These are phyloP conservation scores for Onthophagus taurus DNA, from an alignment of 1,140 invertebrate species.

Conservation along the genomic window DNA sequence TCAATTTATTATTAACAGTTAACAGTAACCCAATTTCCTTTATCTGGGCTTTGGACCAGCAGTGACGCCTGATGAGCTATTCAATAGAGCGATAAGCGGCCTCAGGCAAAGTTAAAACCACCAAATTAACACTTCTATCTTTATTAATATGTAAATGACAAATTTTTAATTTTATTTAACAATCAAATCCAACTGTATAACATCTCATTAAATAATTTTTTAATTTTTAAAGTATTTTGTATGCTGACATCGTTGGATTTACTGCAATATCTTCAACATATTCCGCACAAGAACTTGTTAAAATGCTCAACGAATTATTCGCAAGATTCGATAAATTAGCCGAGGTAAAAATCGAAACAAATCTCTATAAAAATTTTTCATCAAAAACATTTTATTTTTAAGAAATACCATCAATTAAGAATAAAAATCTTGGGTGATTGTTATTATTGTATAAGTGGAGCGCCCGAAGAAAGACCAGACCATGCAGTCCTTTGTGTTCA, in stretches of 20 bases:
- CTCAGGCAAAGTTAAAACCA: too few relatives aligned
- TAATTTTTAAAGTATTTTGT: constrained; percentile 59
- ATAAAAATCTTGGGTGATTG: constrained; percentile 95
- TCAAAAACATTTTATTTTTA: constrained; percentile 29
- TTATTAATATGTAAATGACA: too few relatives aligned
- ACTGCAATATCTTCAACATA: constrained; percentile 92
- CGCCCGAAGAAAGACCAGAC: constrained; percentile 76
- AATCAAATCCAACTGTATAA: too few relatives aligned
- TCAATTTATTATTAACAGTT: too few relatives aligned
- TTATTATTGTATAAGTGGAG: constrained; percentile 92
- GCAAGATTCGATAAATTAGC: constrained; percentile 86
- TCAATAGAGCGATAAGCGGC: too few relatives aligned
- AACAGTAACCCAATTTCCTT: too few relatives aligned
- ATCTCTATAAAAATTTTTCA: too few relatives aligned
- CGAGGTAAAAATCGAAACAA: too few relatives aligned
- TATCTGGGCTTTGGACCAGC: too few relatives aligned
- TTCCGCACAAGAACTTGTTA: constrained; percentile 85
- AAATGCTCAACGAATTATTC: constrained; percentile 89
- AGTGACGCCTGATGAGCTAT: too few relatives aligned
- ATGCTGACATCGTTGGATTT: constrained; percentile 88
- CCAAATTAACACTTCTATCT: too few relatives aligned
- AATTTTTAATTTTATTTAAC: too few relatives aligned
- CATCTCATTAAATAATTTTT: constrained; percentile 15
- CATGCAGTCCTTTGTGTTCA: constrained; percentile 90
- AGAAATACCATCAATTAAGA: constrained; percentile 88